Base-by-base conservation (phyloP, 37 sponge, comb jelly and placozoan species). In the Ephydatia muelleri region DNA sequence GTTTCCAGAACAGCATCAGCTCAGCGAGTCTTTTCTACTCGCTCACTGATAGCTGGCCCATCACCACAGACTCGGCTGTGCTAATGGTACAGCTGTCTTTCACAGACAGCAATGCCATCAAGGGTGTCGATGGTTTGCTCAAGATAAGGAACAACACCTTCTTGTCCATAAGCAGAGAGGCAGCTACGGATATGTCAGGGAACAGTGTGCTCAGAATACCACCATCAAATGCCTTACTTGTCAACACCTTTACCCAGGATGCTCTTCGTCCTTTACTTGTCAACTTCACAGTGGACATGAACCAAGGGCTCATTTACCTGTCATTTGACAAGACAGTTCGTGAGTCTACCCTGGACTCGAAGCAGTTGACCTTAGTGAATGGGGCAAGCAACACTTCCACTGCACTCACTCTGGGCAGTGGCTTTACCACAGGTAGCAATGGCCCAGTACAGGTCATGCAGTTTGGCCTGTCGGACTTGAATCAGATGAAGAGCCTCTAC, bases 251-350 rank as follows among this genome's bases (percentile, higher is more conserved):
- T 66, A 72, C 31, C 19, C 35, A 68, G 2, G 97, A 97, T 69
- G 77, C 83, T 31, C 81, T 83, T 66, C 38, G 57, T 68, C 97
- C 97, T 32, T 47, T 72, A 36, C 39, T 94, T 22, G 49, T 87
- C 25, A 89, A 88, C 30, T 92, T 82, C 74, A 87, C 93, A 26
- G 77, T 97, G 27, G 97, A 97, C 75, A 26, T 97, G 64, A 72
- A 97, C 65, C 23, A 35, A 16, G 95, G 95, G 0, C 2, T 69
- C 9, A 34, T 97, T 2, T 19, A 92, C 30, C 73, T 97, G 49
- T 83, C 88, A 28, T 97, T 94, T 76, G 86, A 92, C 71, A 94
- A 97, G 73, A 97, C 95, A 30, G 92, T 97, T 19, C 48, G 81
- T 27, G 91, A 92, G 73, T 32, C 69, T 9, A 85, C 95, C 4